A percentile compares a stretch with the other conserved stretches of the same genome.
phyloP scores from a whole-genome alignment of 2,888 invertebrate species.

The Ormia ochracea region DNA sequence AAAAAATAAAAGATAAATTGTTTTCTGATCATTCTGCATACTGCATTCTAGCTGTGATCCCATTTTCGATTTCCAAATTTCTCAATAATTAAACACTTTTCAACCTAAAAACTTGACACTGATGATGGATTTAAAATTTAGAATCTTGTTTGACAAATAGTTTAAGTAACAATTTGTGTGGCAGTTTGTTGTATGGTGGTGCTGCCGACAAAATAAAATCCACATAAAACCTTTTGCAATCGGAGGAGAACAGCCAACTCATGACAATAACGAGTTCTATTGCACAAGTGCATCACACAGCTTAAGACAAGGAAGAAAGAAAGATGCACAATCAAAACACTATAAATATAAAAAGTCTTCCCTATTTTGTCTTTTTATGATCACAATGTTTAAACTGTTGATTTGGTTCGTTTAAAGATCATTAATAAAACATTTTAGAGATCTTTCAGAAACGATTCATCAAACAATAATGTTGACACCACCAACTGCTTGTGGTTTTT shows the following conservation, averaged over 20 bases:
- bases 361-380: neutral
- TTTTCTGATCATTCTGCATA: slow-evolving; percentile 67
- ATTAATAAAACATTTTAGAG: slow-evolving; percentile 54
- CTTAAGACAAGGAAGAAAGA: neutral
- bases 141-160: slow-evolving; percentile 65
- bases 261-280: slow-evolving; percentile 57
- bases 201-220: slow-evolving; percentile 33
- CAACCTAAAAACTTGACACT: slow-evolving; percentile 41
- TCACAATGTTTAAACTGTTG: slow-evolving; percentile 2
- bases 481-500: slow-evolving; percentile 39
- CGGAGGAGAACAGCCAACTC: slow-evolving; percentile 45
- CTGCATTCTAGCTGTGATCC: neutral
- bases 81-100: neutral
- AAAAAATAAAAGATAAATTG: slow-evolving; percentile 70
- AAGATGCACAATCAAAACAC: neutral
- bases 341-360: neutral
- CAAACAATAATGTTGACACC: slow-evolving; percentile 52
- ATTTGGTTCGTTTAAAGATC: slow-evolving; percentile 40
- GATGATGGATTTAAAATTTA: slow-evolving; percentile 60
- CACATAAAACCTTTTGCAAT: slow-evolving; percentile 31
- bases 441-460: slow-evolving; percentile 45
- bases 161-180: slow-evolving; percentile 38
- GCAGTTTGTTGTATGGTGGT: neutral
- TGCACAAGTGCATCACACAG: slow-evolving; percentile 42
- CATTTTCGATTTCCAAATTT: neutral